These are phyloP conservation scores for Gadus chalcogrammus DNA, from an alignment of 2,113 vertebrate genomes.

Conservation along the genomic window DNA sequence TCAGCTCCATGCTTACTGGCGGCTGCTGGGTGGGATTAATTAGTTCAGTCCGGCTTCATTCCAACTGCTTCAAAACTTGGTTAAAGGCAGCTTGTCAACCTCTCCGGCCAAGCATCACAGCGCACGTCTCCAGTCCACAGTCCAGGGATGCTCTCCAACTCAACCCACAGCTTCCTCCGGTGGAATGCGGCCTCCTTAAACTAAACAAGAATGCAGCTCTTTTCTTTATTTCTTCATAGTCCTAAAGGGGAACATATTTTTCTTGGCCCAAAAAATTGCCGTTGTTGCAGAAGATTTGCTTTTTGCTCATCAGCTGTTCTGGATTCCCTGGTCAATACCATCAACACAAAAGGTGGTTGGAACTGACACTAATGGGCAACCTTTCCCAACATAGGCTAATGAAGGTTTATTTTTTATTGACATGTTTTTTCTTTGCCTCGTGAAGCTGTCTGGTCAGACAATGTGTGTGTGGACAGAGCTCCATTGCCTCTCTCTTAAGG, in stretches of 20 bases:
- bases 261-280: conserved; percentile 40
- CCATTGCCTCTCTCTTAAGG: conserved; percentile 11
- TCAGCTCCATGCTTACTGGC: conserved; percentile 10
- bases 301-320: conserved; percentile 30
- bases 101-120: conserved; percentile 43
- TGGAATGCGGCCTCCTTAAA: conserved; percentile 45
- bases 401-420: conserved; percentile 32
- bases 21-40: conserved; percentile 35
- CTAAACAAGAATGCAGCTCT: conserved; percentile 18
- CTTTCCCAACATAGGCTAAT: conserved; percentile 60
- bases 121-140: conserved; percentile 40
- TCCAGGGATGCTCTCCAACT: conserved; percentile 20
- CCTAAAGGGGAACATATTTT: conserved; percentile 39
- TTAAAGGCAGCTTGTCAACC: conserved; percentile 41
- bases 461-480: conserved; percentile 1
- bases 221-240: conserved; percentile 31
- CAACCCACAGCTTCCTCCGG: conserved; percentile 24
- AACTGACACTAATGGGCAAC: conserved; percentile 44
- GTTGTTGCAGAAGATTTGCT: conserved; percentile 16
- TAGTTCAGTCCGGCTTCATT: conserved; percentile 33
- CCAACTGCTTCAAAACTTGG: conserved; percentile 47
- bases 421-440: not conserved
- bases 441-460: conserved; percentile 12
- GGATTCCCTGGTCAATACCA: conserved; percentile 44
- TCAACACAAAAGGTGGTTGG: conserved; percentile 29